A percentile compares a stretch with the other conserved stretches of the same genome.
Conservation (phyloP, 92 coral and sea anemone genomes). For the Zoanthus sociatus region DNA sequence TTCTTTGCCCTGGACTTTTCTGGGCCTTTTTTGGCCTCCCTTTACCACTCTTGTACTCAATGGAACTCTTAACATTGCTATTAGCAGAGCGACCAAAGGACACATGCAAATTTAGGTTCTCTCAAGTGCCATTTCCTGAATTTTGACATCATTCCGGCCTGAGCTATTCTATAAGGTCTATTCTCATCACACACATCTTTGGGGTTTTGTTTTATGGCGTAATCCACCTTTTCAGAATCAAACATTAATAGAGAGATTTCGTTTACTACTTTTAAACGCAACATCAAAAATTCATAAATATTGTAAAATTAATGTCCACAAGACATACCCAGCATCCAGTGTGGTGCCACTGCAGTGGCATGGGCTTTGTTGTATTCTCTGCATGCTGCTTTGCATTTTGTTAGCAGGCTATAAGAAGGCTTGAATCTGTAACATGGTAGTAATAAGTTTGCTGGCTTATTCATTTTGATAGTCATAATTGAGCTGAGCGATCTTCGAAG, state of each 20-base stretch:
- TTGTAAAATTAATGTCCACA: neutral
- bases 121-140: too few species aligned
- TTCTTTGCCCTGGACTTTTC: neutral
- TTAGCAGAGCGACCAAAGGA: neutral
- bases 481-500: slow-evolving; percentile 16
- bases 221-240: neutral
- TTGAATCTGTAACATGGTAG: slow-evolving; percentile 34
- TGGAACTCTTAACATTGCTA: neutral
- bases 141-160: too few species aligned
- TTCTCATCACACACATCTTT: too few species aligned
- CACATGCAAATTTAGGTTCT: neutral
- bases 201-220: too few species aligned
- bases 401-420: slow-evolving; percentile 1
- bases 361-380: slow-evolving; percentile 18
- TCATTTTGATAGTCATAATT: slow-evolving; percentile 37
- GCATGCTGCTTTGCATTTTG: slow-evolving; percentile 34
- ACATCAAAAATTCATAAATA: neutral
- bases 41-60: neutral
- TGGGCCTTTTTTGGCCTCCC: neutral
- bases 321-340: neutral
- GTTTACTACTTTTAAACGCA: neutral
- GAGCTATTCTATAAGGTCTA: too few species aligned
- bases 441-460: slow-evolving; percentile 39
- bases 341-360: neutral
- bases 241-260: neutral